Percentiles rank a stretch among this genome's conserved stretches.
Evolutionary conservation across 2,888 invertebrate genomes (phyloP).

Genomic region (Leucoma salicis): DNA sequence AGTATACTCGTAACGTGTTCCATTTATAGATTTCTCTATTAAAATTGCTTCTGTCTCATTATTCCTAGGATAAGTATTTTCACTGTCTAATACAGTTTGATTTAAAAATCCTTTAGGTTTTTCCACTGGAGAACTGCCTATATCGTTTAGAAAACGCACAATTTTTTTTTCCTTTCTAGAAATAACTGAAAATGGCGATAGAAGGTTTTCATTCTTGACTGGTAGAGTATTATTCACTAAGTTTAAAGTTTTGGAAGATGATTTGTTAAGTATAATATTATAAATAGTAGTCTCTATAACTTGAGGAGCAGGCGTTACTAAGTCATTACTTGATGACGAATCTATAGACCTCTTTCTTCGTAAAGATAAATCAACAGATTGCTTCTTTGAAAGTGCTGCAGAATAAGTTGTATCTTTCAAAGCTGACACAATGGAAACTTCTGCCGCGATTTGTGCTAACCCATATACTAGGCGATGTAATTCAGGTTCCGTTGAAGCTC

Average conservation of each 20-base stretch:
- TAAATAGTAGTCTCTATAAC: conserved; percentile 41
- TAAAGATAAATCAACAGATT: conserved; percentile 67
- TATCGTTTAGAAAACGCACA: conserved; percentile 47
- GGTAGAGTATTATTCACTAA: conserved; percentile 11
- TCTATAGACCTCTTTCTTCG: conserved; percentile 58
- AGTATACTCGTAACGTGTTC: conserved; percentile 41
- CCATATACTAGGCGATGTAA: conserved; percentile 73
- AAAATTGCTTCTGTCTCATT: conserved; percentile 58
- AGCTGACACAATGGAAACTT: conserved; percentile 72
- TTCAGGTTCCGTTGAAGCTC: conserved; percentile 72
- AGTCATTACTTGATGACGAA: conserved; percentile 18
- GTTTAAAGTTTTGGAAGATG: conserved; percentile 14
- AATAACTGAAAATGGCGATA: conserved; percentile 58
- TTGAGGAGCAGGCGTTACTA: conserved; percentile 29
- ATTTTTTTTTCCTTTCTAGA: conserved; percentile 46
- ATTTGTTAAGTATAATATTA: conserved; percentile 58
- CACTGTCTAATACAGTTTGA: conserved; percentile 64
- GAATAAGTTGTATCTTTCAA: conserved; percentile 73
- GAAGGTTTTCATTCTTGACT: conserved; percentile 12
- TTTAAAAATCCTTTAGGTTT: conserved; percentile 61
- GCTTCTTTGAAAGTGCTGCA: conserved; percentile 67
- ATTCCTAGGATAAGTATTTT: conserved; percentile 42
- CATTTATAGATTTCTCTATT: conserved; percentile 57
- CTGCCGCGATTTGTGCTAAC: conserved; percentile 73
- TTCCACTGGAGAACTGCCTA: conserved; percentile 18